Conservation (phyloP, 1,140 invertebrate genomes). For the Orchesella cincta region DNA sequence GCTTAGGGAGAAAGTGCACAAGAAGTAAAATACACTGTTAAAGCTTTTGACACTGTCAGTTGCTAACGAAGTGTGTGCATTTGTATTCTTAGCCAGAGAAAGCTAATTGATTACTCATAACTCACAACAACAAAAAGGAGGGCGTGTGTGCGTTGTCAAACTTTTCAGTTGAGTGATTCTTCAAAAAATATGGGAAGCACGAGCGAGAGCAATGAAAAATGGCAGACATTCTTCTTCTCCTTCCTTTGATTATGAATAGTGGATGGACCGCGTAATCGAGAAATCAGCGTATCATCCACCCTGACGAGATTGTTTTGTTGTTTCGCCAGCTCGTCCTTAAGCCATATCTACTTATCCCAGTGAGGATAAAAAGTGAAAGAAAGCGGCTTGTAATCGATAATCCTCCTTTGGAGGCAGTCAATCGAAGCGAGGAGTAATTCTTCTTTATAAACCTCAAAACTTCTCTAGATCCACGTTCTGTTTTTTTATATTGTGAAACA, state of each 20-base stretch:
- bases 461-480: not conserved
- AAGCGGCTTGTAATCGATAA: not conserved
- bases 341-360: too few species aligned
- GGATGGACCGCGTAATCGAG: too few species aligned
- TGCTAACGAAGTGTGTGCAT: too few species aligned
- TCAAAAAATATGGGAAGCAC: not conserved
- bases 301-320: not conserved
- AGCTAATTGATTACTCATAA: not conserved
- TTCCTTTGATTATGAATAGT: too few species aligned
- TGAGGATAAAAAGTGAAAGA: not conserved
- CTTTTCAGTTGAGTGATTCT: not conserved
- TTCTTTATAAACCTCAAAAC: not conserved
- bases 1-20: too few species aligned
- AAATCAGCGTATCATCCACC: too few species aligned
- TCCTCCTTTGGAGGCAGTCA: not conserved
- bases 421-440: not conserved
- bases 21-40: too few species aligned
- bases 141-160: not conserved
- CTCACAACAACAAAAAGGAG: too few species aligned
- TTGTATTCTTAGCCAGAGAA: not conserved
- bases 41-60: too few species aligned
- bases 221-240: too few species aligned
- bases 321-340: not conserved
- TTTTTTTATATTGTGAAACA: too few species aligned
- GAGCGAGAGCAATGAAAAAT: not conserved